Percentiles rank a stretch among this genome's conserved stretches.
phyloP scores from a whole-genome alignment of 1,140 invertebrate genomes.

The Arctopsyche grandis region DNA sequence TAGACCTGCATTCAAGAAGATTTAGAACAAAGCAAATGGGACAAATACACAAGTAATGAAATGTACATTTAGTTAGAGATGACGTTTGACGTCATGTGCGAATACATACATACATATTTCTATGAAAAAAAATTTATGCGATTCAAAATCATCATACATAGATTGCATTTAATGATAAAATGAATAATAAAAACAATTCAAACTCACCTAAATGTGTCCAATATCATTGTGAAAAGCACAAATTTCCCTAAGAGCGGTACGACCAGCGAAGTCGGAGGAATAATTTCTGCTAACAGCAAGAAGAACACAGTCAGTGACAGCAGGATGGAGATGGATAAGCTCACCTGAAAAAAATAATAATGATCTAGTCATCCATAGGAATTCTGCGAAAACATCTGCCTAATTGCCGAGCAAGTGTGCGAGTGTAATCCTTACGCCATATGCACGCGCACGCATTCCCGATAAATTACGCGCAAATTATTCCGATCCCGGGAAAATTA shows the following conservation, averaged over 20 bases:
- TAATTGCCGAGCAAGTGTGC: conserved; percentile 1
- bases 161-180: too few relatives aligned
- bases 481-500: conserved; percentile 8
- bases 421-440: not conserved
- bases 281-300: conserved; percentile 96
- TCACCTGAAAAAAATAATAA: conserved; percentile 73
- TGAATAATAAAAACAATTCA: not conserved
- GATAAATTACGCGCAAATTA: conserved; percentile 18
- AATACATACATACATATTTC: too few relatives aligned
- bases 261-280: conserved; percentile 97
- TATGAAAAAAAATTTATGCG: too few relatives aligned
- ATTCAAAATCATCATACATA: too few relatives aligned
- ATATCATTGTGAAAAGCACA: conserved; percentile 99
- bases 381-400: conserved; percentile 1
- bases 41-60: too few relatives aligned
- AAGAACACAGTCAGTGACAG: conserved; percentile 99
- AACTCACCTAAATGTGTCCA: conserved; percentile 92
- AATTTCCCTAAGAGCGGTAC: conserved; percentile 99
- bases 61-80: too few relatives aligned
- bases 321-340: conserved; percentile 97
- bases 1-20: too few relatives aligned
- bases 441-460: not conserved
- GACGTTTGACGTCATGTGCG: too few relatives aligned
- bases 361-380: not conserved
- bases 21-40: too few relatives aligned